Evolutionary conservation across 2,113 vertebrate genomes (phyloP).

Genomic region (Collichthys lucidus): DNA sequence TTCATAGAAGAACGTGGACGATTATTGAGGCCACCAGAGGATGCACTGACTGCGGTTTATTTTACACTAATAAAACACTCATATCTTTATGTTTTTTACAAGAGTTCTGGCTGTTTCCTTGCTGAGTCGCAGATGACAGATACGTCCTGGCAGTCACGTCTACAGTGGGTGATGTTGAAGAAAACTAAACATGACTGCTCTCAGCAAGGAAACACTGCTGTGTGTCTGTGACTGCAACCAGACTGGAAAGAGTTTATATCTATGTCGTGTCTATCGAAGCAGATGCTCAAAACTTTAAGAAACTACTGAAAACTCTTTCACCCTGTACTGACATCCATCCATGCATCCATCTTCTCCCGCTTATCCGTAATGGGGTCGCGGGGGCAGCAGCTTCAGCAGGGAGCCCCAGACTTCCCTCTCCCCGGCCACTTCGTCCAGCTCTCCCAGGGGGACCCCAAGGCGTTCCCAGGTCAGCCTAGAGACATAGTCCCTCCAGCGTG

Average conservation of each 20-base stretch:
- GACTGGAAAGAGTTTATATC: neutral
- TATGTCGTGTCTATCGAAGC: too few relatives aligned
- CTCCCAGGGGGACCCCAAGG: too few relatives aligned
- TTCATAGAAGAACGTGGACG: neutral
- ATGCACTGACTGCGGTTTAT: neutral
- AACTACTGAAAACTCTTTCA: neutral
- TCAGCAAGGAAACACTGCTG: neutral
- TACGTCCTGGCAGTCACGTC: neutral
- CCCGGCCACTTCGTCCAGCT: too few relatives aligned
- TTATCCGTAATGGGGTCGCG: too few relatives aligned
- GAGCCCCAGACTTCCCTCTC: too few relatives aligned
- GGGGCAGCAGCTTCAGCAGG: too few relatives aligned
- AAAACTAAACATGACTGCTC: neutral
- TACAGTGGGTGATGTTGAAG: neutral
- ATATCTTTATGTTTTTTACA: neutral
- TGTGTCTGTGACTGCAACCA: neutral
- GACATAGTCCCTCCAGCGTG: too few relatives aligned
- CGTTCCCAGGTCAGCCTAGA: too few relatives aligned
- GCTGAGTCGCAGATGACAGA: neutral
- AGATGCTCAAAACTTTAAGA: too few relatives aligned
- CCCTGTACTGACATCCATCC: too few relatives aligned
- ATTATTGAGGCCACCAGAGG: slow-evolving; percentile 4
- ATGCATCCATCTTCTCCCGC: too few relatives aligned
- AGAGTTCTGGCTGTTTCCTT: neutral
- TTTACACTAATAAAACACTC: neutral